These are phyloP conservation scores for Argyra leucocephala DNA, from an alignment of 2,888 invertebrate genomes.

Conservation along the genomic window DNA sequence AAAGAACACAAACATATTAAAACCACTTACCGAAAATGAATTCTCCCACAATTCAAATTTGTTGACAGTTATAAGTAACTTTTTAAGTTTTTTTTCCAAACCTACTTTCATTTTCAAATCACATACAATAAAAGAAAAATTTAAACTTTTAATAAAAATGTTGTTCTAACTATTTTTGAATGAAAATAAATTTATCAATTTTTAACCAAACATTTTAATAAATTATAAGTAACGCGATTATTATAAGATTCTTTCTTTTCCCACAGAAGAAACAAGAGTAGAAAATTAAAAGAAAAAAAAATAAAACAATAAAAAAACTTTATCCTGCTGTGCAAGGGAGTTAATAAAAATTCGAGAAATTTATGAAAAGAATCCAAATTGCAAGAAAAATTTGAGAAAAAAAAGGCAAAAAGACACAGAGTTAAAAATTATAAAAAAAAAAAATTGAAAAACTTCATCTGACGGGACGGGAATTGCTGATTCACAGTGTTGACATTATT, in stretches of 20 bases:
- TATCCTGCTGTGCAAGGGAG: background rate
- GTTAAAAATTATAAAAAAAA: no score
- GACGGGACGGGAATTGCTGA: background rate
- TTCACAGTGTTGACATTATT: slow-evolving; percentile 1
- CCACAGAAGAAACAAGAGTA: background rate
- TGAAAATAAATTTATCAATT: no score
- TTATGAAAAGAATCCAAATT: background rate
- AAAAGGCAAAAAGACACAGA: background rate
- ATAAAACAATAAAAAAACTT: background rate
- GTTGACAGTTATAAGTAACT: no score
- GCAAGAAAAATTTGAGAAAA: background rate
- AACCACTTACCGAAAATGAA: no score
- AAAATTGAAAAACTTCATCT: background rate
- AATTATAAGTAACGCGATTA: background rate
- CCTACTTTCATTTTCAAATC: background rate
- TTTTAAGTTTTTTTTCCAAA: no score
- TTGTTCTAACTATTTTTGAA: background rate
- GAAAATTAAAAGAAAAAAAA: background rate
- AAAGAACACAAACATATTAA: no score
- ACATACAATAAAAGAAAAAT: background rate
- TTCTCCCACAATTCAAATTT: no score
- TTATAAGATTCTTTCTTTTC: background rate
- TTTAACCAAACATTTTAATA: background rate
- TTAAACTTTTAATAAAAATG: no score
- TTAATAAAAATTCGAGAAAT: background rate